These are phyloP conservation scores for Chrysoperla carnea DNA, from an alignment of 1,140 invertebrate genomes.

Conservation along the genomic window DNA sequence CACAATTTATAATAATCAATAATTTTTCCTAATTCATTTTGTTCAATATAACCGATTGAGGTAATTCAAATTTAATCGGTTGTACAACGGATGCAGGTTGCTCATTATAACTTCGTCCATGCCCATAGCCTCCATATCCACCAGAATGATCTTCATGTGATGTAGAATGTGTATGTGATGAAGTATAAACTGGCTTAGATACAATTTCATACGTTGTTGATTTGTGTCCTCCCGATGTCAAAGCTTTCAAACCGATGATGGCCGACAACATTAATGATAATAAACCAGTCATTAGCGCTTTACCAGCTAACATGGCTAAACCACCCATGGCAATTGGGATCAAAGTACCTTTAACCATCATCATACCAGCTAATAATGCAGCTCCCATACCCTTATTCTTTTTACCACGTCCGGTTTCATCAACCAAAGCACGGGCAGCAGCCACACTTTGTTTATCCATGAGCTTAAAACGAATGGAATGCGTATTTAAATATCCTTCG, in stretches of 20 bases:
- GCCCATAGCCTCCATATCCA: slow-evolving; percentile 33
- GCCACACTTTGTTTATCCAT: slow-evolving; percentile 42
- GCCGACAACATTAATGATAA: slow-evolving; percentile 61
- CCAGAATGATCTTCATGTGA: slow-evolving; percentile 44
- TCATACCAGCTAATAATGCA: slow-evolving; percentile 32
- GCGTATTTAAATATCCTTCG: slow-evolving; percentile 47
- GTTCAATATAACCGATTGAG: too few species aligned
- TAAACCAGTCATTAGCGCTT: slow-evolving; percentile 64
- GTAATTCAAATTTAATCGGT: too few species aligned
- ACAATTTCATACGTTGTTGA: slow-evolving; percentile 71
- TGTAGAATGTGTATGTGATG: slow-evolving; percentile 50
- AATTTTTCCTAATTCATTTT: too few species aligned
- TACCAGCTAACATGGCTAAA: slow-evolving; percentile 59
- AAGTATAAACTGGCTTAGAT: slow-evolving; percentile 57
- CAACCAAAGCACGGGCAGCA: slow-evolving; percentile 24
- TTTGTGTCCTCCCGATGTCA: slow-evolving; percentile 44
- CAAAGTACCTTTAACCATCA: slow-evolving; percentile 54
- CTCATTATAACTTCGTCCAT: slow-evolving; percentile 20
- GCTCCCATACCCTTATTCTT: slow-evolving; percentile 37
- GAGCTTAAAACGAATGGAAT: slow-evolving; percentile 52
- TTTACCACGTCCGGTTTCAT: slow-evolving; percentile 26
- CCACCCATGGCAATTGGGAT: slow-evolving; percentile 57
- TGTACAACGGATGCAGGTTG: too few species aligned
- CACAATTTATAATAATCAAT: too few species aligned
- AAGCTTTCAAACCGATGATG: slow-evolving; percentile 53